Evolutionary conservation across 2,113 vertebrate genomes (phyloP), one percentile per base, ranked within the genome.

Genomic region (Anhinga anhinga): DNA sequence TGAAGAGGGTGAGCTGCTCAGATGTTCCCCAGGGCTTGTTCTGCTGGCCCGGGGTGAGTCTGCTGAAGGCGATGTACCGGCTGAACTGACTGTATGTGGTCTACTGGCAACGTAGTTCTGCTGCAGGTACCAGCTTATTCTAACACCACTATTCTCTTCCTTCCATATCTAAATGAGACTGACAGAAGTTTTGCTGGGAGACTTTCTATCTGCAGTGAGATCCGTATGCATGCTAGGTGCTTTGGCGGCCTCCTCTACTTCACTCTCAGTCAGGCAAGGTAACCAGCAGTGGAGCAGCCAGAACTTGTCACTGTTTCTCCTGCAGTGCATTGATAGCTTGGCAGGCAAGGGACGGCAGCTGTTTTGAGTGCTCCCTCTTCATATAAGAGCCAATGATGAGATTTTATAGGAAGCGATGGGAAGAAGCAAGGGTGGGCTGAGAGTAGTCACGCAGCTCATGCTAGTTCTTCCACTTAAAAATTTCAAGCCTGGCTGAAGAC

Each of bases 381-480:
- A 13, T 65, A 2, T 16, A 42, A 82, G 87, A 94, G 92, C 74
- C 74, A 94, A 11, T 61, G 74, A 80, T 82, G 89, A 76, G 71
- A 88, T 88, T 96, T 93, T 92, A 72, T 91, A 90, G 63, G 85
- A 90, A 73, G 23, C 1, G 1, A 62, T 76, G 85, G 90, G 92
- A 81, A 94, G 91, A 88, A 76, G 87, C 66, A 71, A 45, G 83
- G 90, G 80, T 95, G 92, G 92, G 88, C 91, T 95, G 80, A 84
- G 11, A 27, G 36, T 63, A 87, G 34, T 78, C 42, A 30, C 62
- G 38, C 52, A 84, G 77, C 73, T 95, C 59, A 3, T 71, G 66
- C 65, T 52, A 22, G 23, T 91, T 89, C 83, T 91, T 93, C 69
- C 52, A 59, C 69, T 94, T 55, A 36, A 79, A 70, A 80, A 74